Conservation (phyloP, 1,140 invertebrate genomes). For the Pseudachorutes palmiensis region DNA sequence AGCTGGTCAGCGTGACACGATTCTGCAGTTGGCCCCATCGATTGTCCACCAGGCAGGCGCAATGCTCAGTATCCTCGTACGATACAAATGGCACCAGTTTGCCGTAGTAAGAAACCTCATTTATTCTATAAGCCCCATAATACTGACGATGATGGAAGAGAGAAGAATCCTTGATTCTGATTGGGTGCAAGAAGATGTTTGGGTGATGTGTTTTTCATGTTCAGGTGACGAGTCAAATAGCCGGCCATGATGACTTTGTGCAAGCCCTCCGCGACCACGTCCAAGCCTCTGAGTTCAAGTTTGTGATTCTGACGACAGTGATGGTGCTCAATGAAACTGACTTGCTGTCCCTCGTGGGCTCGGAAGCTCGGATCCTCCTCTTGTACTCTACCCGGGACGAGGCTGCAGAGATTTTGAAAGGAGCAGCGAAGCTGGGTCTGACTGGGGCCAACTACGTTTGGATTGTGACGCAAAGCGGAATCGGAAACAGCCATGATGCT, state of each 20-base stretch:
- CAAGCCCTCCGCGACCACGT: slow-evolving; percentile 80
- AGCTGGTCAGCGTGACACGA: slow-evolving; percentile 71
- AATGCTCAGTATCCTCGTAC: slow-evolving; percentile 82
- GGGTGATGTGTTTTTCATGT: neutral
- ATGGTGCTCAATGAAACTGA: slow-evolving; percentile 44
- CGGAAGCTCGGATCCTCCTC: slow-evolving; percentile 86
- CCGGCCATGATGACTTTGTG: slow-evolving; percentile 89
- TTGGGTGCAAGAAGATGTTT: too few species aligned
- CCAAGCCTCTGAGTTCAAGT: slow-evolving; percentile 78
- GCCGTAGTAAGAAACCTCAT: slow-evolving; percentile 65
- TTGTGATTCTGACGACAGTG: slow-evolving; percentile 58
- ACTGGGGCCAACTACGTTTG: slow-evolving; percentile 92
- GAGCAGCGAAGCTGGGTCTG: slow-evolving; percentile 70
- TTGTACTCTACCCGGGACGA: slow-evolving; percentile 83
- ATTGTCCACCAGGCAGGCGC: slow-evolving; percentile 61
- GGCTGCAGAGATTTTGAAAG: slow-evolving; percentile 70
- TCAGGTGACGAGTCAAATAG: slow-evolving; percentile 67
- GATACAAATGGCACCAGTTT: slow-evolving; percentile 95
- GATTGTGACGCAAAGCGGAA: slow-evolving; percentile 88
- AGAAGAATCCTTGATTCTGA: neutral
- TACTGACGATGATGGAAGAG: neutral
- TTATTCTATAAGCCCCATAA: too few species aligned
- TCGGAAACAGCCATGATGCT: slow-evolving; percentile 51
- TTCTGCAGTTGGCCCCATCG: slow-evolving; percentile 84
- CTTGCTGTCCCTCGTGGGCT: slow-evolving; percentile 68